Conservation (phyloP, 2,888 invertebrate genomes). For the Platyscelio sp. region DNA sequence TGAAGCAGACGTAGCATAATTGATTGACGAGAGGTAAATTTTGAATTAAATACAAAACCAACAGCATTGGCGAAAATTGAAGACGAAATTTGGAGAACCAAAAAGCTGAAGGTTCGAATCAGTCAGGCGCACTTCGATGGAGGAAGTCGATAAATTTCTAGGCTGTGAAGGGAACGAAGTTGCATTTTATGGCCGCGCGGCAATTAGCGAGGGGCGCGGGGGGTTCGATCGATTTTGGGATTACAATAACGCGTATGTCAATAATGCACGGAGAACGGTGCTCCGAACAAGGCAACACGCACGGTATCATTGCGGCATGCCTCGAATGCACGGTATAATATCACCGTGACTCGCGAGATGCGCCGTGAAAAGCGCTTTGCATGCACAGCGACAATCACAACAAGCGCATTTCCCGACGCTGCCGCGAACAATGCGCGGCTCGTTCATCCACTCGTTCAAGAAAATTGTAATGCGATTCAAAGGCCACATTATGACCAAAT, state of each 20-base stretch:
- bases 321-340: constrained; percentile 63
- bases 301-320: constrained; percentile 59
- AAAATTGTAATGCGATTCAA: constrained; percentile 63
- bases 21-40: too few relatives aligned
- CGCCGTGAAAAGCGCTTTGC: constrained; percentile 58
- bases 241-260: constrained; percentile 61
- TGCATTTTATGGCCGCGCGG: too few relatives aligned
- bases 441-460: constrained; percentile 56
- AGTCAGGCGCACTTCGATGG: too few relatives aligned
- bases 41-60: too few relatives aligned
- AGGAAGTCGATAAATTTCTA: too few relatives aligned
- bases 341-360: constrained; percentile 61
- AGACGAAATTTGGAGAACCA: too few relatives aligned
- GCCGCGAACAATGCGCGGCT: constrained; percentile 49
- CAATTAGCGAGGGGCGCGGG: constrained; percentile 26
- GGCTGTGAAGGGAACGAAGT: too few relatives aligned
- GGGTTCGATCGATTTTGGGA: constrained; percentile 56
- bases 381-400: constrained; percentile 65
- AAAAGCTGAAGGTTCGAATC: too few relatives aligned
- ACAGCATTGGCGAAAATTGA: too few relatives aligned
- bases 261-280: constrained; percentile 57
- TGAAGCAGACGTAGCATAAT: too few relatives aligned
- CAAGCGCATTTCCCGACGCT: constrained; percentile 56
- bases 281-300: constrained; percentile 33
- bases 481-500: constrained; percentile 34